Evolutionary conservation across 1,140 invertebrate species (phyloP).

Genomic region (Drosophila mojavensis): DNA sequence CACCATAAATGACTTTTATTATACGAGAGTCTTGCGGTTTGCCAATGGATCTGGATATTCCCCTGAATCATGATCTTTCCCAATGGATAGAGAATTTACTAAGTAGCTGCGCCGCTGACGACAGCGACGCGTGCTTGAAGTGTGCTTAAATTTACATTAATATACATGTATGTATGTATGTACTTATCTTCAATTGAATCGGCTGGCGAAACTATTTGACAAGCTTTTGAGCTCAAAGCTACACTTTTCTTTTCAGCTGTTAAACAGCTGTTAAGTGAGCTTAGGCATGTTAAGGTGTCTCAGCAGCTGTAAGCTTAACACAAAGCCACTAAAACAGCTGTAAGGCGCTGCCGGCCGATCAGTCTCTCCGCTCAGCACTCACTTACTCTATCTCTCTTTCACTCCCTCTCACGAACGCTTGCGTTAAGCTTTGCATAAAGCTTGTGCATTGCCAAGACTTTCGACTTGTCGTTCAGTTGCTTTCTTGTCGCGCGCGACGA

Average conservation of each 20-base stretch:
- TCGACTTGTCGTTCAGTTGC: constrained; percentile 58
- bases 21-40: constrained; percentile 40
- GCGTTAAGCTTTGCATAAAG: constrained; percentile 59
- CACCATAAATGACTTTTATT: constrained; percentile 27
- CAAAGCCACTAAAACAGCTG: constrained; percentile 14
- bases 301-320: neutral
- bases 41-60: constrained; percentile 41
- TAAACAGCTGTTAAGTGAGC: constrained; percentile 20
- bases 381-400: constrained; percentile 5
- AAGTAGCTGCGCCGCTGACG: neutral
- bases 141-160: constrained; percentile 1
- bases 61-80: constrained; percentile 67
- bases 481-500: constrained; percentile 57
- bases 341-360: constrained; percentile 14
- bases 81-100: constrained; percentile 38
- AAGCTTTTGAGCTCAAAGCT: constrained; percentile 28
- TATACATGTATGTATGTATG: constrained; percentile 8
- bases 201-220: constrained; percentile 13
- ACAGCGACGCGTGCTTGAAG: constrained; percentile 60
- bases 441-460: constrained; percentile 52
- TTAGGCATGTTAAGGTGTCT: neutral
- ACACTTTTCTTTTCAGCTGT: constrained; percentile 65
- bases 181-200: constrained; percentile 10
- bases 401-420: constrained; percentile 5
- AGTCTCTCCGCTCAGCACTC: constrained; percentile 5